Evolutionary conservation across 2,888 invertebrate species (phyloP).

Genomic region (Chironomus tentans): DNA sequence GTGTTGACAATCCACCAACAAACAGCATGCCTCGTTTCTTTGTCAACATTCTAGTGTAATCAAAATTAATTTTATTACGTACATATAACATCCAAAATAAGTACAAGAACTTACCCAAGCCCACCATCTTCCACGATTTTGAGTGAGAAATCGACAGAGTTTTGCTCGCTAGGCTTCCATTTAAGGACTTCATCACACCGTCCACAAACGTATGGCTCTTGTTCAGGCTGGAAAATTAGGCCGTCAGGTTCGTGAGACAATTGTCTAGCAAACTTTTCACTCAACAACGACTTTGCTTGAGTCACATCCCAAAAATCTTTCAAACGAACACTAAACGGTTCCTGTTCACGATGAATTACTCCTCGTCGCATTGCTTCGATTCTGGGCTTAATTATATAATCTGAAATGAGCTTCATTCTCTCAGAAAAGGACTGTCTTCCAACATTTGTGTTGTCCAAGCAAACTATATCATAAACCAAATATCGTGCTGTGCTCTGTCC

Average conservation of each 20-base stretch:
- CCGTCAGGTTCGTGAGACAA: slow-evolving; percentile 95
- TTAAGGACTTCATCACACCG: slow-evolving; percentile 79
- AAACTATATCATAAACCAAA: slow-evolving; percentile 89
- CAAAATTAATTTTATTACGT: too few species aligned
- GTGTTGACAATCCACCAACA: slow-evolving; percentile 61
- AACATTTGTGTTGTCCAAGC: slow-evolving; percentile 69
- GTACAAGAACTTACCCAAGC: slow-evolving; percentile 51
- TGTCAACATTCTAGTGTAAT: slow-evolving; percentile 49
- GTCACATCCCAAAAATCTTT: slow-evolving; percentile 88
- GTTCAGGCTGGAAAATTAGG: slow-evolving; percentile 90
- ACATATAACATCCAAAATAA: not conserved
- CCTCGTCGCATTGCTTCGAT: slow-evolving; percentile 68
- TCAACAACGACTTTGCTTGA: slow-evolving; percentile 58
- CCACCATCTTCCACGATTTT: slow-evolving; percentile 67
- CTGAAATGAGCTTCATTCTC: slow-evolving; percentile 67
- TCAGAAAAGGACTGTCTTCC: slow-evolving; percentile 67
- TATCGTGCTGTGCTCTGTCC: slow-evolving; percentile 74
- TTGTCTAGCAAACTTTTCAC: slow-evolving; percentile 75
- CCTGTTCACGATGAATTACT: slow-evolving; percentile 59
- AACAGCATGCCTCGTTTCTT: slow-evolving; percentile 64
- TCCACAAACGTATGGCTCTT: slow-evolving; percentile 78
- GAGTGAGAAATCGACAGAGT: slow-evolving; percentile 92
- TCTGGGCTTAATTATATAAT: slow-evolving; percentile 57
- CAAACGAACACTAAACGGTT: slow-evolving; percentile 82
- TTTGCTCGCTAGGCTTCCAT: slow-evolving; percentile 92